Base-by-base conservation (phyloP, 2,797 vertebrate species). In the Oreortyx pictus region DNA sequence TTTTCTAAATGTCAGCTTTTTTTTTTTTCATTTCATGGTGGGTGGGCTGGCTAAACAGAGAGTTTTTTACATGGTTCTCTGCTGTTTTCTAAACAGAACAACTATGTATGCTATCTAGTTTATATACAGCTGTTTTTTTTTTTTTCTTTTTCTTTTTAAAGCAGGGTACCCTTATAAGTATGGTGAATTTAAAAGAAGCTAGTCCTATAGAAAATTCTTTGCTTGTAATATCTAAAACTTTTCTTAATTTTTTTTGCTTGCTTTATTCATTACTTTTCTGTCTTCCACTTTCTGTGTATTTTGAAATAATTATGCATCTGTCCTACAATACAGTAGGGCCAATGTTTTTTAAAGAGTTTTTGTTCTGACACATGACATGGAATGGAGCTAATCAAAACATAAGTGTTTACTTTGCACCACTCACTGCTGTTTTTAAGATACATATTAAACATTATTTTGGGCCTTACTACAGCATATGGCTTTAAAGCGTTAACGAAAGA, bases 51-150 rank as follows among this genome's bases (percentile, higher is more conserved):
- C 95, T 97, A 96, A 97, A 97, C 93, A 96, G 97, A 98, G 96
- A 94, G 92, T 96, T 97, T 97, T 96, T 97, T 97, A 96, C 97
- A 95, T 96, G 96, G 97, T 96, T 96, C 97, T 98, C 97, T 90
- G 94, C 97, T 98, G 90, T 97, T 97, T 97, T 97, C 97, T 97
- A 98, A 98, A 98, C 97, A 98, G 95, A 97, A 93, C 94, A 96
- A 97, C 94, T 96, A 96, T 95, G 97, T 96, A 96, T 96, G 96
- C 96, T 97, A 90, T 98, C 97, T 97, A 95, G 95, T 97, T 98
- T 97, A 98, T 97, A 98, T 95, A 97, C 97, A 97, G 92, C n/a
- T 80, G 80, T 19, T 96, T 89, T 88, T 83, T 77, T 94, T 90
- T 77, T 89, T 88, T 83, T 77, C 94, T 90, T 77, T 77, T 95